These are phyloP conservation scores for Ennomos erosarius DNA, from an alignment of 2,888 invertebrate genomes.

Conservation along the genomic window DNA sequence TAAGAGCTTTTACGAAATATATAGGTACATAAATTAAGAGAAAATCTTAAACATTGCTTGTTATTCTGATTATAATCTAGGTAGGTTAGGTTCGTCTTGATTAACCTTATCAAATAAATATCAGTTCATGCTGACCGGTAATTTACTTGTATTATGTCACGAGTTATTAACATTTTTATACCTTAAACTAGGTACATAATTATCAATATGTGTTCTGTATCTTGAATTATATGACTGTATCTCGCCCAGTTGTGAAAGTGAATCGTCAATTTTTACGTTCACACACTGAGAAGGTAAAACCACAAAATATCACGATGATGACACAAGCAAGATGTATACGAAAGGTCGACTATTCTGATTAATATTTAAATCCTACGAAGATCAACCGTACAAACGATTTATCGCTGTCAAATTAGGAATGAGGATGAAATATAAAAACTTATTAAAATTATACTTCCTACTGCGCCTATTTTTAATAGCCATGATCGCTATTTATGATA, in stretches of 20 bases:
- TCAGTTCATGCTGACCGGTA: no score
- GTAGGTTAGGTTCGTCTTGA: no score
- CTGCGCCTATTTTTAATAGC: constrained; percentile 2
- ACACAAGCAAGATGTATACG: constrained; percentile 26
- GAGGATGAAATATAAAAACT: constrained; percentile 23
- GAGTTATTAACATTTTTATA: no score
- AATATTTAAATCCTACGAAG: constrained; percentile 40
- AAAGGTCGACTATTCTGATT: constrained; percentile 50
- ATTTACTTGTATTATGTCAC: no score
- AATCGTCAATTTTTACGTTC: constrained; percentile 17
- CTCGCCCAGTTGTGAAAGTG: constrained; percentile 33
- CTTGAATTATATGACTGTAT: constrained; percentile 15
- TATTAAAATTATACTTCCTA: constrained; percentile 20
- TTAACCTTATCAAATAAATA: no score
- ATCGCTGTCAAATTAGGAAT: constrained; percentile 33
- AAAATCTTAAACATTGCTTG: no score
- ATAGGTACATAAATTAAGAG: background rate
- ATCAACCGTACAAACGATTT: constrained; percentile 30
- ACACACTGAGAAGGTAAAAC: constrained; percentile 4
- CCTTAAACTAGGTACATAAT: background rate
- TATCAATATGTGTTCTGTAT: constrained; percentile 17
- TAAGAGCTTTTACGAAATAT: constrained; percentile 9
- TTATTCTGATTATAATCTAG: no score
- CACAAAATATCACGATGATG: constrained; percentile 24
- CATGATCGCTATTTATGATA: no score